These are phyloP conservation scores for Paedocypris micromegethes DNA, from an alignment of 2,797 vertebrate species.

Conservation along the genomic window DNA sequence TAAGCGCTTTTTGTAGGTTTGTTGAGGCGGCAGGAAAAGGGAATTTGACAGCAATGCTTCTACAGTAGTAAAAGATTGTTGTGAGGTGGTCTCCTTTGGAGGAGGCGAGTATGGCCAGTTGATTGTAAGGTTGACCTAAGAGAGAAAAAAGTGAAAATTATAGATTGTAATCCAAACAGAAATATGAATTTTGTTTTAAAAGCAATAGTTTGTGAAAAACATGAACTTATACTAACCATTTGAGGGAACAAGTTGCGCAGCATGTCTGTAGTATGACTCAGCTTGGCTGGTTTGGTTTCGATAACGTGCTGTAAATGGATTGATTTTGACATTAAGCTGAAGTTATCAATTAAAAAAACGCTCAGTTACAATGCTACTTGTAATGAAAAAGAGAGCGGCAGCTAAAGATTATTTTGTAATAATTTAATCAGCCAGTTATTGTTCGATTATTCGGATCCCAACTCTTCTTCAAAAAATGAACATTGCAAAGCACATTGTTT, in stretches of 20 bases:
- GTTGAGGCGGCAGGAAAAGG: conserved; percentile 98
- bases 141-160: neutral
- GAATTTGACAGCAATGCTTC: conserved; percentile 99
- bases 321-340: neutral
- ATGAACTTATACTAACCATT: conserved; percentile 76
- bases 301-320: conserved; percentile 80
- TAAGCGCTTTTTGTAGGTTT: conserved; percentile 97
- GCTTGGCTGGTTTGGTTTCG: conserved; percentile 99
- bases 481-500: too few relatives aligned
- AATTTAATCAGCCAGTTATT: too few relatives aligned
- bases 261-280: conserved; percentile 97
- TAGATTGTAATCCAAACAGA: neutral
- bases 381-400: too few relatives aligned
- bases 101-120: conserved; percentile 97
- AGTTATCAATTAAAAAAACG: neutral
- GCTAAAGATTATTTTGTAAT: too few relatives aligned
- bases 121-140: conserved; percentile 97
- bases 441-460: too few relatives aligned
- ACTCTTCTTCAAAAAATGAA: too few relatives aligned
- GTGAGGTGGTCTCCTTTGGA: conserved; percentile 99
- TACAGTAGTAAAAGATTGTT: conserved; percentile 99
- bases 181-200: neutral
- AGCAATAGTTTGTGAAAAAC: neutral
- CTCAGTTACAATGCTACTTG: too few relatives aligned
- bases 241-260: conserved; percentile 97